Evolutionary conservation across 2,797 vertebrate genomes (phyloP).

Genomic region (Naso thynnoides): DNA sequence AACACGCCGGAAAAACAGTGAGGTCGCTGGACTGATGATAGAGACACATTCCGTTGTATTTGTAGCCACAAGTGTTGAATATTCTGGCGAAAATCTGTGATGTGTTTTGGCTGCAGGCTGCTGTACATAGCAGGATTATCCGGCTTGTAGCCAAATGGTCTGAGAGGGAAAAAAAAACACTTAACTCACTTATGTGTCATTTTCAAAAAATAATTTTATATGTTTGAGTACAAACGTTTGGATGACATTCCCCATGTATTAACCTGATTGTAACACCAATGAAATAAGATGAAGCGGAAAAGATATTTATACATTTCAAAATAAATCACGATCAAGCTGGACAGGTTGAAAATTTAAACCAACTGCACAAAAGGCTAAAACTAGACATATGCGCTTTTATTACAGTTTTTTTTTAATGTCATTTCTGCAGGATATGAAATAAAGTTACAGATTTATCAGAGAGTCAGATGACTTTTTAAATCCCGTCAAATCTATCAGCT

Average conservation of each 20-base stretch:
- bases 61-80: conserved; percentile 81
- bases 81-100: conserved; percentile 68
- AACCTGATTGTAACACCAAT: conserved; percentile 17
- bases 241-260: conserved; percentile 34
- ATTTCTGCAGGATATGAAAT: conserved; percentile 37
- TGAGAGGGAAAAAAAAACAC: conserved; percentile 15
- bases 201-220: conserved; percentile 63
- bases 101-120: conserved; percentile 65
- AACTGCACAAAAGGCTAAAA: conserved; percentile 16
- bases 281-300: conserved; percentile 30
- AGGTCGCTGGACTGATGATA: conserved; percentile 56
- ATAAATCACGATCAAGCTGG: conserved; percentile 26
- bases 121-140: conserved; percentile 76
- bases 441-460: conserved; percentile 19
- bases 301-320: conserved; percentile 54
- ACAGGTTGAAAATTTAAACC: conserved; percentile 2
- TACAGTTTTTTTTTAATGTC: conserved; percentile 31
- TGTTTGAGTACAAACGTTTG: conserved; percentile 56
- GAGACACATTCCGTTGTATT: conserved; percentile 64
- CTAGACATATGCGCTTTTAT: conserved; percentile 24
- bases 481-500: conserved; percentile 9
- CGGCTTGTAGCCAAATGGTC: conserved; percentile 65
- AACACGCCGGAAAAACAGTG: conserved; percentile 95
- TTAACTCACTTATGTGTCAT: conserved; percentile 59
- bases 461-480: conserved; percentile 27